phyloP scores from a whole-genome alignment of 2,797 vertebrate genomes.

The Diceros bicornis region DNA sequence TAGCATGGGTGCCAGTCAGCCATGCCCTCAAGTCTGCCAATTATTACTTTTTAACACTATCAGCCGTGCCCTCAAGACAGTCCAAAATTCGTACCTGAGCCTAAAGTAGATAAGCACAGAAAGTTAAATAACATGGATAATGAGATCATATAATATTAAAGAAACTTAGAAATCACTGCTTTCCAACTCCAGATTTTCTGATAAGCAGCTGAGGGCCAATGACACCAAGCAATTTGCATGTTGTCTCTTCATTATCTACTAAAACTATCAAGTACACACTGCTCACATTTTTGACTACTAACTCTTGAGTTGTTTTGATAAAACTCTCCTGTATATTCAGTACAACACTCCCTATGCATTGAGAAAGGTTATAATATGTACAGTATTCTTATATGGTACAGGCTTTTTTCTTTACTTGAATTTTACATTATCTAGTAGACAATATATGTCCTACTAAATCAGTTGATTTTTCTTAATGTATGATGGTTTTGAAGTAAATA shows the following conservation, averaged over 20 bases:
- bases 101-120: not conserved
- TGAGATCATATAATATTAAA: not conserved
- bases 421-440: not conserved
- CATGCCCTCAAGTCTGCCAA: rapidly evolving
- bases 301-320: not conserved
- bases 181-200: not conserved
- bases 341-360: not conserved
- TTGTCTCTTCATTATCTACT: not conserved
- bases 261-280: not conserved
- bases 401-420: not conserved
- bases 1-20: rapidly evolving
- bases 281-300: not conserved
- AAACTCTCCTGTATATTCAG: not conserved
- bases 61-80: not conserved
- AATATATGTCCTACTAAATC: not conserved
- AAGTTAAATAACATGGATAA: not conserved
- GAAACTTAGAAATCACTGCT: not conserved
- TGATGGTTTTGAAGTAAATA: slow-evolving; percentile 62
- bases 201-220: not conserved
- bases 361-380: not conserved
- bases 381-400: not conserved
- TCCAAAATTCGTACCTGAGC: not conserved
- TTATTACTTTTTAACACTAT: not conserved
- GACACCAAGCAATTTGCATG: not conserved
- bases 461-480: slow-evolving; percentile 40